A percentile compares a stretch with the other conserved stretches of the same genome.
Evolutionary conservation across 1,140 invertebrate species (phyloP).

Genomic region (Drosophila hydei): DNA sequence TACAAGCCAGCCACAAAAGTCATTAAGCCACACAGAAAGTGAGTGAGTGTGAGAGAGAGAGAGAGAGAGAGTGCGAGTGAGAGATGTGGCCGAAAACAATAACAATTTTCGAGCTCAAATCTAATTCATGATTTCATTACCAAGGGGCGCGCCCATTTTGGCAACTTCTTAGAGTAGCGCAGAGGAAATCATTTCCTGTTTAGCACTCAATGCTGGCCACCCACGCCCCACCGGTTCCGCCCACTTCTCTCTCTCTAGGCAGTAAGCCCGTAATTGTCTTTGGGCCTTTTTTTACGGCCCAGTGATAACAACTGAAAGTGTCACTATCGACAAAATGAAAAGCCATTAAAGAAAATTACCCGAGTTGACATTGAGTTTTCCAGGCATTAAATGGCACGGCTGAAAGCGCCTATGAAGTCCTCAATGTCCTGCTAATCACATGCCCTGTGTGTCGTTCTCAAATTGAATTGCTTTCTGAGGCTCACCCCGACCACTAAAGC

Average conservation of each 20-base stretch:
- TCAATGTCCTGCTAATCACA: slow-evolving; percentile 80
- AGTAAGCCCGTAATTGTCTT: slow-evolving; percentile 55
- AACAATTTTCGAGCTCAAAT: slow-evolving; percentile 81
- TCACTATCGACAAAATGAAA: slow-evolving; percentile 80
- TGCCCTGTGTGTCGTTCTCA: slow-evolving; percentile 25
- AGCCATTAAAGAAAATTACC: slow-evolving; percentile 81
- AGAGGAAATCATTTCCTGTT: slow-evolving; percentile 79
- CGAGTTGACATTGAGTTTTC: slow-evolving; percentile 70
- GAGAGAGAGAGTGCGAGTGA: background rate
- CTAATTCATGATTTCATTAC: slow-evolving; percentile 82
- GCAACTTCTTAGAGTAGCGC: slow-evolving; percentile 22
- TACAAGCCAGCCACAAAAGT: slow-evolving; percentile 60
- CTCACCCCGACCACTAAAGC: too few species aligned
- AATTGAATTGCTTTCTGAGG: slow-evolving; percentile 43
- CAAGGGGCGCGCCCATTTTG: slow-evolving; percentile 39
- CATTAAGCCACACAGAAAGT: slow-evolving; percentile 61
- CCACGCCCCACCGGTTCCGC: background rate
- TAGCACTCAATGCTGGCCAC: slow-evolving; percentile 68
- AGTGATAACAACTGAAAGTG: slow-evolving; percentile 79
- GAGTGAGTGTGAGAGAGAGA: background rate
- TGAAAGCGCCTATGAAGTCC: slow-evolving; percentile 59
- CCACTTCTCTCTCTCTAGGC: background rate
- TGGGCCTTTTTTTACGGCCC: slow-evolving; percentile 69
- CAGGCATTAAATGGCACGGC: slow-evolving; percentile 68
- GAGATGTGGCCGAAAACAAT: slow-evolving; percentile 69